Evolutionary conservation across 2,888 invertebrate genomes (phyloP), one percentile per base, ranked within the genome.

Genomic region (Pristionchus arcanus): DNA sequence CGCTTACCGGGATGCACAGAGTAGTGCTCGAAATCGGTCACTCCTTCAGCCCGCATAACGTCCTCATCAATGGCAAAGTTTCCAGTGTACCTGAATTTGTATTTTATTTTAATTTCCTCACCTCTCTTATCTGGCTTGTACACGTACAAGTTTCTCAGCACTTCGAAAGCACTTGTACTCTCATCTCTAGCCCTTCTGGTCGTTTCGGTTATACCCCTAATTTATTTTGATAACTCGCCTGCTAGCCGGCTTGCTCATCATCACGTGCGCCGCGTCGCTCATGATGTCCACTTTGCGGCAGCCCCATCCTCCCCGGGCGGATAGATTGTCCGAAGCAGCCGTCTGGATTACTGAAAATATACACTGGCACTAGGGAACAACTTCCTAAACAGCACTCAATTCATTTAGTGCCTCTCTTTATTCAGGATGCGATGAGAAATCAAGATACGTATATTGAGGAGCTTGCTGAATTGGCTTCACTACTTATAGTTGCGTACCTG

Each of bases 11-110:
- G 97, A 94, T 97, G 97, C 92, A 97, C 97, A 0, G 97, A 97
- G 95, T 99, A 99, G 66, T 97, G 97, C 2, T 97, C 96, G 34
- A 99, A 96, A 96, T 98, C 97, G 0, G 96, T 97, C 25, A 98
- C 96, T 0, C 99, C 99, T 89, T 97, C 97, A 16, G 96, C 96
- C 19, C 91, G 96, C 0, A 99, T 96, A 0, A 99, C 96, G n/a
- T 97, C 97, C 94, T 99, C 99, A 95, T 99, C 99, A 85, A 98
- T 97, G 53, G 97, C 97, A 95, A 99, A 99, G 94, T 98, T 97
- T 0, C 99, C 98, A 0, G 97, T 89, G 59, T 59, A 89, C 1
- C 89, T 89, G 88, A 3, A 86, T 63, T 25, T n/a, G n/a, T n/a
- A n/a, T n/a, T n/a, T n/a, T n/a, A n/a, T n/a, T n/a, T n/a, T n/a